Evolutionary conservation across 2,797 vertebrate species (phyloP), one percentile per base, ranked within the genome.

Genomic region (Dromococcyx pavoninus): DNA sequence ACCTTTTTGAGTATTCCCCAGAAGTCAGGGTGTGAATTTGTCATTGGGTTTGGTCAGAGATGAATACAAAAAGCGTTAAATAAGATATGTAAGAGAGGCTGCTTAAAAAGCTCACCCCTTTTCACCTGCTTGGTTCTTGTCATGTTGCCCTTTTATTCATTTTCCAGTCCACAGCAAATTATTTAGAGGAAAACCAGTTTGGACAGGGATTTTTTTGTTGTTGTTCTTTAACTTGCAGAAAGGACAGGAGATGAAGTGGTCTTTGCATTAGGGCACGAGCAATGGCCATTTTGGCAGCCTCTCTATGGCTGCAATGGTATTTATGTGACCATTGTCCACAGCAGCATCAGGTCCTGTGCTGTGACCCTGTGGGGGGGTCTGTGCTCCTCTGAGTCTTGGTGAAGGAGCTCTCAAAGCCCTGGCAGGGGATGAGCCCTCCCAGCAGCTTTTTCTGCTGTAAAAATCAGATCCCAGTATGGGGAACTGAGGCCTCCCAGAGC

Each of bases 301-400:
- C 33, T 61, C 1, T 12, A 1, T 13, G 11, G 33, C 39, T 3
- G 7, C 33, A 10, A 43, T 1, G 2, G 48, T 13, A 8, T 5
- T n/a, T n/a, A n/a, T 41, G 39, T n/a, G n/a, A n/a, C n/a, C n/a
- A n/a, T n/a, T 1, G 5, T 2, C 17, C 7, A 5, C n/a, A 21
- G 43, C 5, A 33, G 15, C 35, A 5, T 10, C 41, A 6, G 24
- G 13, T 50, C 56, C 43, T 1, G 4, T 12, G 23, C 53, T 9
- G 41, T 5, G 41, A 33, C 8, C 37, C 22, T 23, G 46, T 11
- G 46, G 22, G 64, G 64, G 64, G 44, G 33, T 28, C 65, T 16
- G 58, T 18, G 33, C 18, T 73, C n/a, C 37, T 41, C 57, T 2
- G 4, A 57, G 50, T 11, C 30, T 70, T 22, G 0, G 37, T 7